A percentile compares a stretch with the other conserved stretches of the same genome.
These are phyloP conservation scores for Diploscapter pachys DNA, from an alignment of 1,140 invertebrate species.

Conservation along the genomic window DNA sequence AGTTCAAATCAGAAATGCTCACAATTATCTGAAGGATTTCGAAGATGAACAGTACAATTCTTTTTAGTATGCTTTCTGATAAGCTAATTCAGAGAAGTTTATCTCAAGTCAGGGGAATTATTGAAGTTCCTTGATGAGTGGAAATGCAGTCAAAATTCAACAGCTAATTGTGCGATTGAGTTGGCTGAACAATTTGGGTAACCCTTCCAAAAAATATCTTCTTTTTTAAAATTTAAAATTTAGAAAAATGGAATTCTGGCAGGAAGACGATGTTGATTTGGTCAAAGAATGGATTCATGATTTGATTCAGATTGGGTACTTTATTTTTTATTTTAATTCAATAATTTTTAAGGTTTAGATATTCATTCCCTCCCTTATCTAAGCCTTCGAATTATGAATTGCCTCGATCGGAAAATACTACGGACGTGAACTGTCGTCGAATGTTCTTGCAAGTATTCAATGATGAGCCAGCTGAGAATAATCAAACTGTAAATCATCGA, in stretches of 20 bases:
- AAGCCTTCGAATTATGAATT: not conserved
- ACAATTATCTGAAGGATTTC: no score
- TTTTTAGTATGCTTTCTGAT: no score
- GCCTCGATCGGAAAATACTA: not conserved
- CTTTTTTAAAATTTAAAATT: not conserved
- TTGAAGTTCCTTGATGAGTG: constrained; percentile 4
- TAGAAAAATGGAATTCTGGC: constrained; percentile 1
- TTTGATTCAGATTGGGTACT: not conserved
- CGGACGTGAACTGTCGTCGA: not conserved
- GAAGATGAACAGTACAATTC: no score
- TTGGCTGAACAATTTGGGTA: not conserved
- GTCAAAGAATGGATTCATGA: not conserved
- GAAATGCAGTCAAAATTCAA: no score
- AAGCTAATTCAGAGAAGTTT: constrained; percentile 23
- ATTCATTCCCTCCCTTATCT: not conserved
- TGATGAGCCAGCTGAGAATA: not conserved
- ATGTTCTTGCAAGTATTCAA: not conserved
- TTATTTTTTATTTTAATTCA: no score
- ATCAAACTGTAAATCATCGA: not conserved
- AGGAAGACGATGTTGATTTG: not conserved
- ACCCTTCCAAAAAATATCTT: no score
- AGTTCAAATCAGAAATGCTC: no score
- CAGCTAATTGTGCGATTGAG: not conserved
- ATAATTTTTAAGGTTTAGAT: no score
- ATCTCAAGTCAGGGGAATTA: constrained; percentile 15